A percentile compares a stretch with the other conserved stretches of the same genome.
These are phyloP conservation scores for Neodiprion pinetum DNA, from an alignment of 1,140 invertebrate genomes.

Conservation along the genomic window DNA sequence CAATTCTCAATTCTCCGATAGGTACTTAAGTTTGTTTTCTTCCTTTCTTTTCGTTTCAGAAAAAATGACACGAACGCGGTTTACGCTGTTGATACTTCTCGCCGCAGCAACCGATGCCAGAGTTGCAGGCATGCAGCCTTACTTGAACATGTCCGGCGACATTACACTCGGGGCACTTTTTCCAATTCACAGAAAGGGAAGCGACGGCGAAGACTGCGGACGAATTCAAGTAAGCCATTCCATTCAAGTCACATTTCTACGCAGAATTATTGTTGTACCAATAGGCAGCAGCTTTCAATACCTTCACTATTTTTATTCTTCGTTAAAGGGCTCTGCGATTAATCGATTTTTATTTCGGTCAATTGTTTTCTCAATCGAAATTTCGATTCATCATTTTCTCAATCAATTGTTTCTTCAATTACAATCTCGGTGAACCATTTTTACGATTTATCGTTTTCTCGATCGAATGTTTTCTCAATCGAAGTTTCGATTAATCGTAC, in stretches of 20 bases:
- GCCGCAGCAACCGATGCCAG: constrained; percentile 18
- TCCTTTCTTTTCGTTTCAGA: constrained; percentile 2
- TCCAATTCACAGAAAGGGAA: constrained; percentile 62
- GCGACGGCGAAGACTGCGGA: constrained; percentile 53
- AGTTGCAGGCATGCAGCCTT: constrained; percentile 26
- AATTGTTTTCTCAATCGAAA: too few species aligned
- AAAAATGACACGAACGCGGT: constrained; percentile 26
- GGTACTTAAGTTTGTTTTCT: neutral
- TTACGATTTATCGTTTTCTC: too few species aligned
- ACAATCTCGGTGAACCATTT: too few species aligned
- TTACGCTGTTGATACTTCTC: constrained; percentile 24
- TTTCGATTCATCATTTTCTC: too few species aligned
- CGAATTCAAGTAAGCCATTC: constrained; percentile 56
- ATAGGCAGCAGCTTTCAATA: neutral
- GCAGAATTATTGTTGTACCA: neutral
- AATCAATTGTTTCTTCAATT: too few species aligned
- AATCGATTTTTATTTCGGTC: too few species aligned
- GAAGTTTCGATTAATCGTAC: too few species aligned
- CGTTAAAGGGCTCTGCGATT: too few species aligned
- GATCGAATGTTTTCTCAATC: too few species aligned
- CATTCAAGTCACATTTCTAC: neutral
- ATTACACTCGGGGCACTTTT: constrained; percentile 65
- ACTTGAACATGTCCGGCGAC: constrained; percentile 60
- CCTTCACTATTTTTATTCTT: too few species aligned
- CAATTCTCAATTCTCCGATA: neutral